Conservation (phyloP, 2,888 invertebrate species). For the Sesamia inferens region DNA sequence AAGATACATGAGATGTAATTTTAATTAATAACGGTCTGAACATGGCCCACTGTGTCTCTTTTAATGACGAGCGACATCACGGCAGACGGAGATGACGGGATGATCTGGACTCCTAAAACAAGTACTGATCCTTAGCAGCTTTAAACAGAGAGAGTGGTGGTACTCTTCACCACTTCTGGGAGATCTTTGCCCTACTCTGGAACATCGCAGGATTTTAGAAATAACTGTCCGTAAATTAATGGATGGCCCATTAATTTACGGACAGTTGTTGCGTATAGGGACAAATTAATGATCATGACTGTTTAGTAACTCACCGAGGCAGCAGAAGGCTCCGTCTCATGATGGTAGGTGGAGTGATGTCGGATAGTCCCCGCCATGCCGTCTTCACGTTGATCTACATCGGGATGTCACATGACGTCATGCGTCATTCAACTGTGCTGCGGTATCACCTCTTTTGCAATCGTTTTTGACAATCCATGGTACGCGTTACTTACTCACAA, state of each 20-base stretch:
- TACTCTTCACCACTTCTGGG: no score
- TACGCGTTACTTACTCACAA: conserved; percentile 8
- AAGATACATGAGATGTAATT: neutral
- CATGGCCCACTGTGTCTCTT: neutral
- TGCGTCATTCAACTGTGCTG: conserved; percentile 33
- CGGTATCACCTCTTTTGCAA: conserved; percentile 32
- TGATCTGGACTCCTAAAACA: no score
- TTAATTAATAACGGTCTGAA: neutral
- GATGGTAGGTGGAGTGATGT: conserved; percentile 84
- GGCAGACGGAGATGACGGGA: no score
- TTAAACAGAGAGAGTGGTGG: no score
- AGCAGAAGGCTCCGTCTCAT: conserved; percentile 80
- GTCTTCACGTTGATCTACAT: conserved; percentile 66
- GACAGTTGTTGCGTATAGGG: no score
- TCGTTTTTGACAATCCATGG: conserved; percentile 46
- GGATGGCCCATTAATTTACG: neutral
- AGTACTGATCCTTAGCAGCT: no score
- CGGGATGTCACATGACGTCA: conserved; percentile 60
- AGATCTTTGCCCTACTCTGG: no score
- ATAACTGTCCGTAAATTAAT: neutral
- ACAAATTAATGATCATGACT: neutral
- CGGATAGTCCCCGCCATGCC: conserved; percentile 86
- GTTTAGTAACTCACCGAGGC: conserved; percentile 72
- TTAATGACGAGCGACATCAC: no score
- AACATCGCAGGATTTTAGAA: no score